A percentile compares a stretch with the other conserved stretches of the same genome.
Evolutionary conservation across 1,140 invertebrate genomes (phyloP).

Genomic region (Phthorimaea operculella): DNA sequence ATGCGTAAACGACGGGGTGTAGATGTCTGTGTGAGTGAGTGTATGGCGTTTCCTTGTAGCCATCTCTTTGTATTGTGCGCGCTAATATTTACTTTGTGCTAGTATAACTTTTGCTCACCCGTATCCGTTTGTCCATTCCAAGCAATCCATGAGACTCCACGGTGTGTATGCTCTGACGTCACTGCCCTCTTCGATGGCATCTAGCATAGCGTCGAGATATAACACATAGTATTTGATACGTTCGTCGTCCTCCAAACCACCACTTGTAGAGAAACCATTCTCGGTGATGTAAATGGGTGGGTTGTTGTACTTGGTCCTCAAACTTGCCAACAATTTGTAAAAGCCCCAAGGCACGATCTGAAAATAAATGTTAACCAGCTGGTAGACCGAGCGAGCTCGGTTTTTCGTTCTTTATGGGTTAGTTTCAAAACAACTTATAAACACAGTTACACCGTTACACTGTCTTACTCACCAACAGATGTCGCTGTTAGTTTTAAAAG

Average conservation of each 20-base stretch:
- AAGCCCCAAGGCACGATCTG: constrained; percentile 45
- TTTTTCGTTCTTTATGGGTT: too few species aligned
- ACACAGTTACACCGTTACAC: too few species aligned
- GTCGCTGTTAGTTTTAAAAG: not conserved
- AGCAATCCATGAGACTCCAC: constrained; percentile 73
- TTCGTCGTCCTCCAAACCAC: constrained; percentile 55
- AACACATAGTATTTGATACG: constrained; percentile 15
- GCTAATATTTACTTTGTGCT: too few species aligned
- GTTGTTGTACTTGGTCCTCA: constrained; percentile 59
- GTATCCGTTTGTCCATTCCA: constrained; percentile 69
- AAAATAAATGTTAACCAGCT: too few species aligned
- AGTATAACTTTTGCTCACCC: constrained; percentile 18
- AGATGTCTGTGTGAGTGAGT: too few species aligned
- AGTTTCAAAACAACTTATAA: too few species aligned
- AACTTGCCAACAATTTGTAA: constrained; percentile 53
- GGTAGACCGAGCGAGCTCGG: too few species aligned
- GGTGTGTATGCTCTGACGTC: constrained; percentile 64
- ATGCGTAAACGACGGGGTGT: too few species aligned
- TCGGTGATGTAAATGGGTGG: constrained; percentile 66
- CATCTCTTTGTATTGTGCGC: too few species aligned
- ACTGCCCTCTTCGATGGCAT: constrained; percentile 68
- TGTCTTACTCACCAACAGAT: too few species aligned
- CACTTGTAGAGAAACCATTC: constrained; percentile 64
- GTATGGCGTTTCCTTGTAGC: too few species aligned
- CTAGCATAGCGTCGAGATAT: constrained; percentile 69